phyloP scores from a whole-genome alignment of 1,140 invertebrate genomes.

The Diachasma alloeum region DNA sequence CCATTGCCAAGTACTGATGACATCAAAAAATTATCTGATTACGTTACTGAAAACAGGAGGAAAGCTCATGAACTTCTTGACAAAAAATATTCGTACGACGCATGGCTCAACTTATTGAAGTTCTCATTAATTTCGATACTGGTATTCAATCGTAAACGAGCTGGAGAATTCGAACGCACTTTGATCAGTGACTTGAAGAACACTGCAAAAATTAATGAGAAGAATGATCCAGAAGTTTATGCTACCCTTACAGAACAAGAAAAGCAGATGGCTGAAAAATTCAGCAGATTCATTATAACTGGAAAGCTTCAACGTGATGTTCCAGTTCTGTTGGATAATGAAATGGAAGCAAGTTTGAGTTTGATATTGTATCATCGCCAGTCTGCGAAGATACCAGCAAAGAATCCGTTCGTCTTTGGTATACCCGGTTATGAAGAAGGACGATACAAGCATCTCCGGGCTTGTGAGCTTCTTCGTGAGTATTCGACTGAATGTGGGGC shows the following conservation, averaged over 20 bases:
- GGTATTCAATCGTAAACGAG: conserved; percentile 13
- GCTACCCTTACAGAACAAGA: background rate
- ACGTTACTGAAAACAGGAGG: background rate
- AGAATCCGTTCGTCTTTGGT: conserved; percentile 31
- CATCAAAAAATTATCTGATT: background rate
- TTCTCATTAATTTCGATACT: background rate
- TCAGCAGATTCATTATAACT: background rate
- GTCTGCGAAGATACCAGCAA: background rate
- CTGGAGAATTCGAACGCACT: conserved; percentile 9
- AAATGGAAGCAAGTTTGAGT: background rate
- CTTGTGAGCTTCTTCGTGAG: conserved; percentile 9
- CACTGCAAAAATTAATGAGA: background rate
- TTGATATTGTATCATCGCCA: conserved; percentile 6
- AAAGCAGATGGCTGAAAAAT: background rate
- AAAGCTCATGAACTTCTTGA: background rate
- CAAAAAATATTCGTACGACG: background rate
- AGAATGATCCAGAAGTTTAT: conserved; percentile 8
- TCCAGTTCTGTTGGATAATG: background rate
- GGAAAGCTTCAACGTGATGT: conserved; percentile 3
- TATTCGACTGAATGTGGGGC: conserved; percentile 14
- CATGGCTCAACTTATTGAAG: background rate
- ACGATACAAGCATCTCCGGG: background rate
- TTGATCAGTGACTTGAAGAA: background rate
- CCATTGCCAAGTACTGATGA: background rate
- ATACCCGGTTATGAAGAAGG: conserved; percentile 8